phyloP scores from a whole-genome alignment of 2,888 invertebrate species.

The Tyria jacobaeae region DNA sequence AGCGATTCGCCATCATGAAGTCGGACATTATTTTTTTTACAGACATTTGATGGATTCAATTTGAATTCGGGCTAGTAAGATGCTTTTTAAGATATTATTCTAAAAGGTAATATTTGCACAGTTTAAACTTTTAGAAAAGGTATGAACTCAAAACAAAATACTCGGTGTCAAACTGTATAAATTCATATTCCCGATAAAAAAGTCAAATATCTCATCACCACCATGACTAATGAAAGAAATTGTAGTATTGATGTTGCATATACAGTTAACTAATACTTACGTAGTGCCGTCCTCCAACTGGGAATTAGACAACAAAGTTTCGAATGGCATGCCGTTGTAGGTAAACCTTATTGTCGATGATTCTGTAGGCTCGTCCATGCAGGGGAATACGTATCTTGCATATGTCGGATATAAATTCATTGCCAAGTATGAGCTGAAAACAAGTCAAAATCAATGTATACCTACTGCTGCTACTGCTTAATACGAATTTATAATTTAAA shows the following conservation, averaged over 20 bases:
- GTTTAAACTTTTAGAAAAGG: too few species aligned
- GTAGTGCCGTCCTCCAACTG: conserved; percentile 53
- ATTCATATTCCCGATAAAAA: background rate
- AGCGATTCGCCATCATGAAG: too few species aligned
- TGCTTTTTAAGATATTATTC: too few species aligned
- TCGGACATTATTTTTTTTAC: too few species aligned
- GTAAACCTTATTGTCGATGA: conserved; percentile 71
- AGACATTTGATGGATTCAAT: too few species aligned
- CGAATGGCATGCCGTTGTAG: conserved; percentile 65
- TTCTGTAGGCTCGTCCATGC: conserved; percentile 88
- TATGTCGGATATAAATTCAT: conserved; percentile 88
- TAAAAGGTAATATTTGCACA: too few species aligned
- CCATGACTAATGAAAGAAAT: background rate
- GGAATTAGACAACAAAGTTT: conserved; percentile 64
- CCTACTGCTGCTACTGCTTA: too few species aligned
- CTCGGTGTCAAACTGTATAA: too few species aligned
- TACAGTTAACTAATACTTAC: conserved; percentile 57
- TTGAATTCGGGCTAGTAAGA: too few species aligned
- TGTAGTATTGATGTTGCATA: background rate
- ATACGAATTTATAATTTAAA: too few species aligned
- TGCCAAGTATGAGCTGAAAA: conserved; percentile 80
- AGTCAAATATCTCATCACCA: background rate
- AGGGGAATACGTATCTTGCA: conserved; percentile 89
- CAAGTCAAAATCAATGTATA: background rate
- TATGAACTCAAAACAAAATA: too few species aligned